phyloP scores from a whole-genome alignment of 2,797 vertebrate genomes.

The Podargus strigoides region DNA sequence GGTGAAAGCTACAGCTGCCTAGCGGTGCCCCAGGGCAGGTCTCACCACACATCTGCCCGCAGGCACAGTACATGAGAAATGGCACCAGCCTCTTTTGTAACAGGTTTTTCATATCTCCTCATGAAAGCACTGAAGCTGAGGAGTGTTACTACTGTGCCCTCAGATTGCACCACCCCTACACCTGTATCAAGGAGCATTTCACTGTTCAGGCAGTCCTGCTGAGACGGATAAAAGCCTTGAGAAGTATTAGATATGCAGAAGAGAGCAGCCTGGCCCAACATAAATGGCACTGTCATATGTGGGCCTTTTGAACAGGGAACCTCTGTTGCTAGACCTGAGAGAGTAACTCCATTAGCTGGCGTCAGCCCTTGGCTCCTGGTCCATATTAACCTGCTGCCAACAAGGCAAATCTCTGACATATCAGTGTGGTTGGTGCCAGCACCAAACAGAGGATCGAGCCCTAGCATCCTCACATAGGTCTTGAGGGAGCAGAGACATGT shows the following conservation, averaged over 20 bases:
- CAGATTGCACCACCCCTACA: background rate
- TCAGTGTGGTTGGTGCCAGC: background rate
- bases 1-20: background rate
- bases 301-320: background rate
- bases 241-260: background rate
- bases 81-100: background rate
- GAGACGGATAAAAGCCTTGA: background rate
- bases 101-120: background rate
- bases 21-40: background rate
- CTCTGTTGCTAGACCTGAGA: background rate
- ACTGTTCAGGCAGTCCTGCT: background rate
- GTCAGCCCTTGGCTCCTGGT: background rate
- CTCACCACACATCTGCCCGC: fast-evolving
- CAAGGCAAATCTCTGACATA: background rate
- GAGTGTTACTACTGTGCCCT: background rate
- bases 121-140: background rate
- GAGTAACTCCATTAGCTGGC: background rate
- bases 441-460: background rate
- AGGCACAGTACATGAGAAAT: background rate
- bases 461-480: background rate
- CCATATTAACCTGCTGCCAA: background rate
- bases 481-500: background rate
- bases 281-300: background rate
- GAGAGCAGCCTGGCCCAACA: background rate
- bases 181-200: background rate